Evolutionary conservation across 2,113 vertebrate genomes (phyloP), one percentile per base, ranked within the genome.

Genomic region (Anser brachyrhynchus): DNA sequence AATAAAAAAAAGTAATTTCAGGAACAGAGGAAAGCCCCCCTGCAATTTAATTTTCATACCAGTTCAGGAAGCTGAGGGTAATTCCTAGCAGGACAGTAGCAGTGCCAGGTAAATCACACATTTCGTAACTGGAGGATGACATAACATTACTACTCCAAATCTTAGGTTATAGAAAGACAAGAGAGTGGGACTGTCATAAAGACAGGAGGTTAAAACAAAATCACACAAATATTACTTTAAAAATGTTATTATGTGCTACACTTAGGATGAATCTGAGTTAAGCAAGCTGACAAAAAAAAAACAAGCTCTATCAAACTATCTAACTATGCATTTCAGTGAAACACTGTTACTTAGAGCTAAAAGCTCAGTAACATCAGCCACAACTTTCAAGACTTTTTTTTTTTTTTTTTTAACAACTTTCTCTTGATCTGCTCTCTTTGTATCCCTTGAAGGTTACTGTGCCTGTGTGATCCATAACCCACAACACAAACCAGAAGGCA

Each of bases 11-110:
- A 87, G 33, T 44, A 22, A 89, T 79, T 83, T 79, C 61, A 87
- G 55, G 51, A 70, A 67, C 10, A 88, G 37, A 92, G 55, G 67
- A 93, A 90, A 69, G 3, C 14, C 61, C 61, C 51, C 51, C 11
- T 21, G 3, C 37, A 55, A 49, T 73, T 89, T 75, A 55, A 46
- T 62, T 85, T 87, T 83, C 57, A 22, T 41, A 59, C 17, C 22
- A 55, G 25, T 88, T 96, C 83, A 84, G 72, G 72, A 95, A 94
- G 83, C 52, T 55, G 72, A 87, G 44, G 37, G 55, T 58, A 87
- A 93, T 74, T 90, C 20, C 73, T 5, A 77, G 51, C 54, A 74
- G 91, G 81, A 84, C 5, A 64, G 17, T 23, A 80, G 72, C 29
- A 80, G 15, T 84, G 37, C 22, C 37, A 66, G 4, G 19, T 51